A percentile compares a stretch with the other conserved stretches of the same genome.
phyloP scores from a whole-genome alignment of 1,140 invertebrate species.

The Ips typographus region DNA sequence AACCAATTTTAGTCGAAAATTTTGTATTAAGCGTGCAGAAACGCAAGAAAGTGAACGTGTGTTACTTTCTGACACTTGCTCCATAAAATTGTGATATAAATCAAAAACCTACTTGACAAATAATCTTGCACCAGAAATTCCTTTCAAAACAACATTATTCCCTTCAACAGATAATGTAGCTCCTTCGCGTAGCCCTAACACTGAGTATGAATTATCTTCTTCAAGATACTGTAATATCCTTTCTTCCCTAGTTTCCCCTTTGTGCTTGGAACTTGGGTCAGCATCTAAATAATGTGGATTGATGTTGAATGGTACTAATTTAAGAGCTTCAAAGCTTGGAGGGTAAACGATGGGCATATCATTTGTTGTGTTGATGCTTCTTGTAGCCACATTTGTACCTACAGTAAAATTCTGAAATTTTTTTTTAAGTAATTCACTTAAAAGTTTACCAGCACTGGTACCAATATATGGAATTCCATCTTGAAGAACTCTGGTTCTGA shows the following conservation, averaged over 20 bases:
- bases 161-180: slow-evolving; percentile 65
- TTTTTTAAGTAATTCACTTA: slow-evolving; percentile 2
- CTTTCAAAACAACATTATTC: slow-evolving; percentile 61
- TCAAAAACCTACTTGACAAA: slow-evolving; percentile 62
- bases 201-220: slow-evolving; percentile 57
- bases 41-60: too few relatives aligned
- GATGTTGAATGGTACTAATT: slow-evolving; percentile 80
- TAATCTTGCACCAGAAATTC: slow-evolving; percentile 62
- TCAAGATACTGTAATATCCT: slow-evolving; percentile 69
- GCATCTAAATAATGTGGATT: slow-evolving; percentile 81
- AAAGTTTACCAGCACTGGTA: slow-evolving; percentile 67
- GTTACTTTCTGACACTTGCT: too few relatives aligned
- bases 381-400: slow-evolving; percentile 74
- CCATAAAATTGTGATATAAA: background rate
- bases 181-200: slow-evolving; percentile 73
- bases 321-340: slow-evolving; percentile 70
- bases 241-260: slow-evolving; percentile 74
- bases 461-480: slow-evolving; percentile 76
- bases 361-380: slow-evolving; percentile 78
- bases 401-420: slow-evolving; percentile 6
- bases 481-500: slow-evolving; percentile 62
- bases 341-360: slow-evolving; percentile 85
- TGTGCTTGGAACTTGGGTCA: slow-evolving; percentile 63
- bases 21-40: too few relatives aligned
- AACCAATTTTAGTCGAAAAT: too few relatives aligned